Base-by-base conservation (phyloP, 2,797 vertebrate genomes). In the Cossypha heuglini region DNA sequence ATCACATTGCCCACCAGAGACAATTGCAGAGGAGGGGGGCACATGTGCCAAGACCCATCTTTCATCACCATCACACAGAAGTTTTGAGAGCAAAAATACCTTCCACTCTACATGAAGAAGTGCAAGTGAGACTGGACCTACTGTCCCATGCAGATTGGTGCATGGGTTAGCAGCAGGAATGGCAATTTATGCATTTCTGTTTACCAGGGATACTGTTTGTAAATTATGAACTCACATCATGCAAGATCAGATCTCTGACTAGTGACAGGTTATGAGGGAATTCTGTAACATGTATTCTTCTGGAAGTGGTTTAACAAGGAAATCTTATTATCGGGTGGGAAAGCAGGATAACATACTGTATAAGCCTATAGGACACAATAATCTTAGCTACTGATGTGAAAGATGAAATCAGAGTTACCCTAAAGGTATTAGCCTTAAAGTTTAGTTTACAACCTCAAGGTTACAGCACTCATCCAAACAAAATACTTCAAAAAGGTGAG, bases 11-110 rank as follows among this genome's bases (percentile, higher is more conserved):
- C 37, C 43, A n/a, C 18, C 14, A 58, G 35, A 74, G 31, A 37
- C 1, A 2, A 21, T 9, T 40, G 19, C 35, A 67, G 38, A 48
- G 14, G 11, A 38, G 22, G 1, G 4, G 11, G 7, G 9, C 1
- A 48, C 1, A 0, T 18, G 33, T 46, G 22, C 24, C 31, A 55
- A 33, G 31, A 35, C 4, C 22, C 25, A 2, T 42, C 16, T 33
- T 46, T 42, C 11, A 16, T 33, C 68, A 29, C 7, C 20, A 25
- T 42, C 9, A 49, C 52, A 57, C 16, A 49, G 61, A 67, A 29
- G 12, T 78, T 87, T 78, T 13, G 25, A 63, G 13, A 61, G 25
- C 14, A 90, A 81, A 92, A 91, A 51, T 17, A 43, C 11, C 76
- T 90, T 45, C 20, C 25, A 61, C 8, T 64, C 5, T 37, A 13